Percentiles rank a stretch among this genome's conserved stretches.
Evolutionary conservation across 2,888 invertebrate genomes (phyloP).

Genomic region (Tachina fera): DNA sequence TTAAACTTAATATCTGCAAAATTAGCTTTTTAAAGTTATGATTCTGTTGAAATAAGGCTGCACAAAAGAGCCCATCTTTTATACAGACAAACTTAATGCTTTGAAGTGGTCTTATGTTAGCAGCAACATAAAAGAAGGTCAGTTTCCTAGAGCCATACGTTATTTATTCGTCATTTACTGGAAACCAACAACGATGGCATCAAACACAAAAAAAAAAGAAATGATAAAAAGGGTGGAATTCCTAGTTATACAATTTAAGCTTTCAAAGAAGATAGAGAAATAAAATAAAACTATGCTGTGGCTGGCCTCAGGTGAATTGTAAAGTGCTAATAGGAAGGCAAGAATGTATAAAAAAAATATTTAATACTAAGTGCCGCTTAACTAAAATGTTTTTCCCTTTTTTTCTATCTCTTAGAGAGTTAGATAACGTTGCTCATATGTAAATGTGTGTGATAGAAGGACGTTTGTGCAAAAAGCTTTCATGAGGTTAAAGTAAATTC

Average conservation of each 20-base stretch:
- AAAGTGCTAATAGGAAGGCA: constrained; percentile 61
- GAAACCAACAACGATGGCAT: constrained; percentile 19
- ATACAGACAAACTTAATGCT: constrained; percentile 45
- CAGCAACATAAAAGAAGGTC: constrained; percentile 61
- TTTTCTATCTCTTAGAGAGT: neutral
- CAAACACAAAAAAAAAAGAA: neutral
- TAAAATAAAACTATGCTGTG: constrained; percentile 1
- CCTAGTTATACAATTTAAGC: constrained; percentile 17
- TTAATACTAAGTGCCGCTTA: constrained; percentile 21
- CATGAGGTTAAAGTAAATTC: neutral
- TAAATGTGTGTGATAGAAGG: constrained; percentile 13
- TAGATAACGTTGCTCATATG: constrained; percentile 16
- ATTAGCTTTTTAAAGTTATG: too few species aligned
- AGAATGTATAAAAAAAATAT: constrained; percentile 48
- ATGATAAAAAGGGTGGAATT: constrained; percentile 8
- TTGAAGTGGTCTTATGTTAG: constrained; percentile 62
- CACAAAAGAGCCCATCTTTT: neutral
- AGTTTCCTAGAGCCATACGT: constrained; percentile 55
- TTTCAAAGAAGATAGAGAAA: neutral
- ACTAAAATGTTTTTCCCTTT: neutral
- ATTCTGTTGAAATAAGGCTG: too few species aligned
- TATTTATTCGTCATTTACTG: constrained; percentile 58
- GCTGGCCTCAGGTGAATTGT: constrained; percentile 64
- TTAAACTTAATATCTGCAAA: too few species aligned
- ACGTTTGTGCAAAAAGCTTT: neutral